Conservation (phyloP, 2,797 vertebrate genomes). For the Myotis findleyi region DNA sequence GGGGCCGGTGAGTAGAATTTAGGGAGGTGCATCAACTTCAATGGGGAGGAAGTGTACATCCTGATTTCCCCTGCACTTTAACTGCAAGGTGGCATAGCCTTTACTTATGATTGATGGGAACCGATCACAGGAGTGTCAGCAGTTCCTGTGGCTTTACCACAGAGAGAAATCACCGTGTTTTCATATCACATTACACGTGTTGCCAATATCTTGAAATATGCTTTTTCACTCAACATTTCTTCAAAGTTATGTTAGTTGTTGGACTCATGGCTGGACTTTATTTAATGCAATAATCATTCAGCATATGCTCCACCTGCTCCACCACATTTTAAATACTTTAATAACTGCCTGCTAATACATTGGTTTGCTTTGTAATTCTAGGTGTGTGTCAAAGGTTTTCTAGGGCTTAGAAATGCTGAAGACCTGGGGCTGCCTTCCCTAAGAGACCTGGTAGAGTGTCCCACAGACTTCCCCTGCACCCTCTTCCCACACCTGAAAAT, state of each 20-base stretch:
- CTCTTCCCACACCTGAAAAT: background rate
- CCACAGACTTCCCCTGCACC: background rate
- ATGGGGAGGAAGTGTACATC: background rate
- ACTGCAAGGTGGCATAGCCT: background rate
- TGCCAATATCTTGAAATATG: slow-evolving; percentile 44
- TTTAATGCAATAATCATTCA: slow-evolving; percentile 55
- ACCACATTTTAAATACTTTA: slow-evolving; percentile 32
- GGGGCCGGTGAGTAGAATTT: background rate
- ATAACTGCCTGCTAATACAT: background rate
- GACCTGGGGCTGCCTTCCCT: background rate
- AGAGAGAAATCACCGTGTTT: slow-evolving; percentile 17
- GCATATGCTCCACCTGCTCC: background rate
- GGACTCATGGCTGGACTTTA: slow-evolving; percentile 42
- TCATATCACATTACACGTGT: background rate
- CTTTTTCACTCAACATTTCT: background rate
- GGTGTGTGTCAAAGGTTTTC: background rate
- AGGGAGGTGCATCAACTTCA: background rate
- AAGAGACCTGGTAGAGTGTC: background rate
- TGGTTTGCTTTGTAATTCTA: background rate
- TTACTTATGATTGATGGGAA: background rate
- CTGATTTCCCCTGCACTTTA: background rate
- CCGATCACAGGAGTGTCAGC: background rate
- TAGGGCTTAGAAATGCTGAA: background rate
- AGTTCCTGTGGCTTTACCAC: background rate
- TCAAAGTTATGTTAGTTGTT: slow-evolving; percentile 22